These are phyloP conservation scores for Cloeon dipterum DNA, from an alignment of 2,888 invertebrate species.

Conservation along the genomic window DNA sequence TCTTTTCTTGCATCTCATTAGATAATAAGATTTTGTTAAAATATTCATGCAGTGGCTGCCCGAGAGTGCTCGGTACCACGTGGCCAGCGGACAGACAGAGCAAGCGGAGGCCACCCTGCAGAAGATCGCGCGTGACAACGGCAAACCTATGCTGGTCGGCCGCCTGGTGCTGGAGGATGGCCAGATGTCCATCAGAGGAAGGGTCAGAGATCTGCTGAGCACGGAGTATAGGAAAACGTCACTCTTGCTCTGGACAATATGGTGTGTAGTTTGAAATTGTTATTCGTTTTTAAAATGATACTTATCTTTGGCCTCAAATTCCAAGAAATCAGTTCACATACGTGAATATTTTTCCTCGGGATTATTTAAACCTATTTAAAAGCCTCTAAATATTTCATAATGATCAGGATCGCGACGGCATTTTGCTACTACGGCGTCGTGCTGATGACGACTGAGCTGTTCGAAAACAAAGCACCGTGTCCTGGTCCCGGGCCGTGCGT, in stretches of 20 bases:
- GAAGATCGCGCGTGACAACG: slow-evolving; percentile 71
- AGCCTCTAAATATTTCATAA: background rate
- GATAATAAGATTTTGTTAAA: too few species aligned
- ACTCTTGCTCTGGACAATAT: slow-evolving; percentile 76
- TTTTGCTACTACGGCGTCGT: slow-evolving; percentile 92
- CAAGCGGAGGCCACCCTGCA: slow-evolving; percentile 65
- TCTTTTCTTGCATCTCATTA: too few species aligned
- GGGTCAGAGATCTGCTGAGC: slow-evolving; percentile 45
- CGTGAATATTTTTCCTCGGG: slow-evolving; percentile 8
- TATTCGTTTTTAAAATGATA: too few species aligned
- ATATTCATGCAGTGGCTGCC: slow-evolving; percentile 55
- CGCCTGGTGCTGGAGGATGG: slow-evolving; percentile 53
- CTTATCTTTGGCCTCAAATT: too few species aligned
- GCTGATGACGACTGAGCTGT: slow-evolving; percentile 80
- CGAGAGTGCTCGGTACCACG: slow-evolving; percentile 75
- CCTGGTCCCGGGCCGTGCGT: slow-evolving; percentile 24
- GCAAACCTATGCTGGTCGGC: slow-evolving; percentile 69
- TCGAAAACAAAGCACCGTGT: slow-evolving; percentile 33
- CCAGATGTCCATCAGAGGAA: slow-evolving; percentile 27
- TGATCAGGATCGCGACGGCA: slow-evolving; percentile 70
- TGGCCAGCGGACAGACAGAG: slow-evolving; percentile 67
- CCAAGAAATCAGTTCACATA: slow-evolving; percentile 3
- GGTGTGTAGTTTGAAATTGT: too few species aligned
- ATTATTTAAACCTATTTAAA: background rate
- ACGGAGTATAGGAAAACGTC: slow-evolving; percentile 67